phyloP scores from a whole-genome alignment of 2,113 vertebrate species.

The Tapirus terrestris region DNA sequence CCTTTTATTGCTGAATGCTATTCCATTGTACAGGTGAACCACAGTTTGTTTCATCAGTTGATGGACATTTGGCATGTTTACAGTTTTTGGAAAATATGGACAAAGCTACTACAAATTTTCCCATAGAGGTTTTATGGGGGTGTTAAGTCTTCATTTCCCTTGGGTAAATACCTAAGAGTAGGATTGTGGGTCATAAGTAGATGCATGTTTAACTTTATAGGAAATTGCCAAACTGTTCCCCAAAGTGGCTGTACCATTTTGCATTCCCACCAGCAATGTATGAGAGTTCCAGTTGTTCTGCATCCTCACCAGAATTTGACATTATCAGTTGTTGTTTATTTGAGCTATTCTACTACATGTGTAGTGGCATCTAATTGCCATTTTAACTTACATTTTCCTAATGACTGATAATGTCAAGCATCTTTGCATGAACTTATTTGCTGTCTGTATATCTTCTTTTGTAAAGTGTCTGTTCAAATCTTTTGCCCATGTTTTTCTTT shows the following conservation, averaged over 20 bases:
- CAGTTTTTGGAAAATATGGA: background rate
- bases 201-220: background rate
- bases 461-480: background rate
- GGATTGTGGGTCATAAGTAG: background rate
- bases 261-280: background rate
- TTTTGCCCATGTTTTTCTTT: conserved; percentile 20
- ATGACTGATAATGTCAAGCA: background rate
- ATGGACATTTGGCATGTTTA: background rate
- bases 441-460: conserved; percentile 5
- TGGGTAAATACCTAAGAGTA: background rate
- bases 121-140: background rate
- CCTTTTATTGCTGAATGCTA: background rate
- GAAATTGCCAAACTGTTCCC: conserved; percentile 21
- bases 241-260: background rate
- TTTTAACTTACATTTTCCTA: conserved; percentile 47
- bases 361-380: background rate
- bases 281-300: background rate
- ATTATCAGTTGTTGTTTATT: background rate
- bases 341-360: background rate
- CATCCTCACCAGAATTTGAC: background rate
- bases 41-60: background rate
- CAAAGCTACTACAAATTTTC: conserved; percentile 2
- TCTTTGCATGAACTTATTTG: conserved; percentile 24
- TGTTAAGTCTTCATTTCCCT: background rate
- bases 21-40: background rate